Conservation (phyloP, 2,888 invertebrate genomes). For the Timandra comae region DNA sequence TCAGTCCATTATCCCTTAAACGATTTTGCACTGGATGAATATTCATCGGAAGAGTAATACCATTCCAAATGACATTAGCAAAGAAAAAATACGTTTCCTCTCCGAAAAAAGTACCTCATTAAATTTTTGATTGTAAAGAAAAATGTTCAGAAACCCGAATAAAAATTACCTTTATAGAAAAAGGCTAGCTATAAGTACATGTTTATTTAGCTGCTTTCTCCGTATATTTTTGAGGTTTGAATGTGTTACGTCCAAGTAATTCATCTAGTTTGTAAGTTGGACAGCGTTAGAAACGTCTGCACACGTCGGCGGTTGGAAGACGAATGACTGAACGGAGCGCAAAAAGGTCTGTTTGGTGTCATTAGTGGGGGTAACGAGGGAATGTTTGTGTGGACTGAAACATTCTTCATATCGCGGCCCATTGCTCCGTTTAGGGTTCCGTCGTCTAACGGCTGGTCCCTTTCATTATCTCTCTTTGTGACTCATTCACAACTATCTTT, state of each 20-base stretch:
- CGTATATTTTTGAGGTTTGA: slow-evolving; percentile 1
- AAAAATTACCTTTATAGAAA: no score
- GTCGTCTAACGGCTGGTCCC: slow-evolving; percentile 40
- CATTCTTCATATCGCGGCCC: slow-evolving; percentile 61
- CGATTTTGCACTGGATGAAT: slow-evolving; percentile 72
- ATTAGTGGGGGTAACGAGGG: slow-evolving; percentile 61
- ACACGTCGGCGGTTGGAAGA: slow-evolving; percentile 58
- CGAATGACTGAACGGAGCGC: slow-evolving; percentile 59
- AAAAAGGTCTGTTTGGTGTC: slow-evolving; percentile 63
- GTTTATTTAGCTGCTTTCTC: slow-evolving; percentile 30
- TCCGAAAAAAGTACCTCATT: slow-evolving; percentile 60
- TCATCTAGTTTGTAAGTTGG: slow-evolving; percentile 41
- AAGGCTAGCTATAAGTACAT: no score
- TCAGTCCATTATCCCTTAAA: slow-evolving; percentile 72
- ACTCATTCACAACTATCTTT: slow-evolving; percentile 53
- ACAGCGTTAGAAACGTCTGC: slow-evolving; percentile 41
- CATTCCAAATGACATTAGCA: slow-evolving; percentile 64
- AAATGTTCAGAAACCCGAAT: slow-evolving; percentile 43
- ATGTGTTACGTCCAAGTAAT: slow-evolving; percentile 13
- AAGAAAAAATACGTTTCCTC: slow-evolving; percentile 52
- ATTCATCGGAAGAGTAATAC: slow-evolving; percentile 71
- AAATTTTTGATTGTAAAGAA: slow-evolving; percentile 69
- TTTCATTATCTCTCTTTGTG: slow-evolving; percentile 50
- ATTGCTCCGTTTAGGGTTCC: slow-evolving; percentile 55
- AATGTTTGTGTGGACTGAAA: slow-evolving; percentile 47